Conservation (phyloP, 2,888 invertebrate genomes). For the Drosophila acutilabella region DNA sequence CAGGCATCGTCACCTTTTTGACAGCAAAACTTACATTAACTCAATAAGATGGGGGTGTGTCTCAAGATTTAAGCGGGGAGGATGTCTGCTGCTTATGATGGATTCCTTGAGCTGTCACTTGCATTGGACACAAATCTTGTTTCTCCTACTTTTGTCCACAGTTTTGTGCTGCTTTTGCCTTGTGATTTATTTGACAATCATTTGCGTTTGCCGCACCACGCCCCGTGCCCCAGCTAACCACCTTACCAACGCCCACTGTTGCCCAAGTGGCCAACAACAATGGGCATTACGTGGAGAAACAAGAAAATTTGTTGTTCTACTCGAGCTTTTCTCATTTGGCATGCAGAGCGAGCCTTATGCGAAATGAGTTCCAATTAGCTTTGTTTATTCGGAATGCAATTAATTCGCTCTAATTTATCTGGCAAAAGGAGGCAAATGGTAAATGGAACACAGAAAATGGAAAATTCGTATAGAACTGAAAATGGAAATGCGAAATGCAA, state of each 20-base stretch:
- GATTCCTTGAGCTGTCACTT: slow-evolving; percentile 49
- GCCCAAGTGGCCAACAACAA: slow-evolving; percentile 38
- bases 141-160: slow-evolving; percentile 13
- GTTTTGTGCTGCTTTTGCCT: slow-evolving; percentile 43
- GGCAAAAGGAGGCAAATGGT: slow-evolving; percentile 40
- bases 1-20: slow-evolving; percentile 75
- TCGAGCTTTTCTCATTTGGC: slow-evolving; percentile 59
- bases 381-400: slow-evolving; percentile 78
- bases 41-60: neutral
- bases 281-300: slow-evolving; percentile 70
- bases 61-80: neutral
- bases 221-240: neutral
- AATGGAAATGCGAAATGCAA: slow-evolving; percentile 40
- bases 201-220: slow-evolving; percentile 52
- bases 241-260: slow-evolving; percentile 11
- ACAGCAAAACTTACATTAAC: slow-evolving; percentile 50
- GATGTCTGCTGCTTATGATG: slow-evolving; percentile 41
- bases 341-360: slow-evolving; percentile 73
- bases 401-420: slow-evolving; percentile 79
- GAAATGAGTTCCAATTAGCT: slow-evolving; percentile 79
- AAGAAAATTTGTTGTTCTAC: slow-evolving; percentile 50
- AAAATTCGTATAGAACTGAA: slow-evolving; percentile 13
- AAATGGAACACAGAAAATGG: slow-evolving; percentile 19
- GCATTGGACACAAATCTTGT: slow-evolving; percentile 38
- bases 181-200: slow-evolving; percentile 80